Evolutionary conservation across 2,888 invertebrate species (phyloP).

Genomic region (Caenorhabditis sp.): DNA sequence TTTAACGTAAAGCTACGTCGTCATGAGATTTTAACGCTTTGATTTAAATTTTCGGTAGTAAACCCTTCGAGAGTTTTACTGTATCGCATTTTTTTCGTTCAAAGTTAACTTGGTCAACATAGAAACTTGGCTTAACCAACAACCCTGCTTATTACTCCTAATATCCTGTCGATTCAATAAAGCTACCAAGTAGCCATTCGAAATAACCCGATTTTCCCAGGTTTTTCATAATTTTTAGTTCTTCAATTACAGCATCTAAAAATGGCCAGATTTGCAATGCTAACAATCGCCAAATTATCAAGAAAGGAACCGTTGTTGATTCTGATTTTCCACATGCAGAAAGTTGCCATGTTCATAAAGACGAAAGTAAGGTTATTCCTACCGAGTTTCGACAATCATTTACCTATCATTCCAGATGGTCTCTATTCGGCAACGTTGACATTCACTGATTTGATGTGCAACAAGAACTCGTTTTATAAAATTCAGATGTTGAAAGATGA

Average conservation of each 20-base stretch:
- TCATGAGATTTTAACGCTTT: no score
- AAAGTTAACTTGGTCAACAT: no score
- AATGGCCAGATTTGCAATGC: conserved; percentile 24
- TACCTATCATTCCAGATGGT: conserved; percentile 27
- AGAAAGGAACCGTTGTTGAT: conserved; percentile 89
- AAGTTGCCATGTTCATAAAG: conserved; percentile 46
- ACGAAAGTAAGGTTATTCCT: conserved; percentile 19
- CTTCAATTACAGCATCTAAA: not conserved
- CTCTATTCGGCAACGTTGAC: conserved; percentile 55
- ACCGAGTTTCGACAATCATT: no score
- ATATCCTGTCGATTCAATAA: no score
- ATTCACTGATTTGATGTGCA: conserved; percentile 83
- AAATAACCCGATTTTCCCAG: no score
- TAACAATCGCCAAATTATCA: conserved; percentile 78
- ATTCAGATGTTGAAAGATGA: conserved; percentile 87
- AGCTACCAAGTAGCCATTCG: not conserved
- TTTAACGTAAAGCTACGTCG: no score
- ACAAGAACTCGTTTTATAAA: conserved; percentile 93
- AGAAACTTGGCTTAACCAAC: no score
- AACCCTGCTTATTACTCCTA: no score
- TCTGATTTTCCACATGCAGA: conserved; percentile 78
- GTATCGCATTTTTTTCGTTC: no score
- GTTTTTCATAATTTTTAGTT: no score
- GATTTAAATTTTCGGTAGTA: no score
- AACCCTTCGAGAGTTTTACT: no score